Percentiles rank a stretch among this genome's conserved stretches.
phyloP scores from a whole-genome alignment of 2,113 vertebrate species.

The Aramus guarauna region DNA sequence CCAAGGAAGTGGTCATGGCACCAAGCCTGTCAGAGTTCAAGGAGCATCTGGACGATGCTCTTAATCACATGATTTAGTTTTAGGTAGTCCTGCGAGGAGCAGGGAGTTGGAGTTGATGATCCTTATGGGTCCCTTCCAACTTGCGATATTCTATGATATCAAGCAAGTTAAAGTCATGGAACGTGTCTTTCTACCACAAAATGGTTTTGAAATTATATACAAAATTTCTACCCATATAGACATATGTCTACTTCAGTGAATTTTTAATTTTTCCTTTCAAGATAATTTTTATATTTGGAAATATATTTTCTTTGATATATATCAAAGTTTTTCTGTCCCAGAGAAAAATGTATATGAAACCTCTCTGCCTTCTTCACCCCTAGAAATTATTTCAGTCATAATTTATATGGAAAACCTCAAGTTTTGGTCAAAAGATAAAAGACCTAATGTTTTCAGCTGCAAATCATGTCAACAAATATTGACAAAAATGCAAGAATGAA shows the following conservation, averaged over 20 bases:
- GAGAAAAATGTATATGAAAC: neutral
- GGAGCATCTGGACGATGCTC: neutral
- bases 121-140: neutral
- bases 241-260: neutral
- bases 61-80: neutral
- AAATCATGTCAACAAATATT: neutral
- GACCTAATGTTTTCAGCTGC: neutral
- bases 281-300: neutral
- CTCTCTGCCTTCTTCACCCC: neutral
- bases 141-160: neutral
- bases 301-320: neutral
- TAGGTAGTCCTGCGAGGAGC: neutral
- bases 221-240: neutral
- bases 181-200: neutral
- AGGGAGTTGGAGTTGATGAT: neutral
- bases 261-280: neutral
- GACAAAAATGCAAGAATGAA: neutral
- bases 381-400: neutral
- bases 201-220: neutral
- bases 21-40: neutral
- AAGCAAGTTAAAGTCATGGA: neutral
- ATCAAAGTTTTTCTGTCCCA: neutral
- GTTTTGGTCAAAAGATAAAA: neutral
- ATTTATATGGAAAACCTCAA: neutral
- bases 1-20: neutral